Conservation (phyloP, 1,140 invertebrate genomes). For the Drosophila truncata region DNA sequence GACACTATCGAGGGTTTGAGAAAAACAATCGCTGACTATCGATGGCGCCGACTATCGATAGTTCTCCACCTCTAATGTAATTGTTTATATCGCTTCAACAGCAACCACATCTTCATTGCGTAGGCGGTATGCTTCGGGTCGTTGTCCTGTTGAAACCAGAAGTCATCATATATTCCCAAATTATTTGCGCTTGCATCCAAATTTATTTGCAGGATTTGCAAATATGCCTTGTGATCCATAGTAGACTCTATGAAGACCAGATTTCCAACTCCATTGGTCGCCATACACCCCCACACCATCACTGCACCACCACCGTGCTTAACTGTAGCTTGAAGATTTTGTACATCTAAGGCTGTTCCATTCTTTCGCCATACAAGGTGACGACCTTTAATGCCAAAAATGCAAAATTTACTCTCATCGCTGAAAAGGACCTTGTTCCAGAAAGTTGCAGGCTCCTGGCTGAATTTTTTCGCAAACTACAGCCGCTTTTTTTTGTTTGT, state of each 20-base stretch:
- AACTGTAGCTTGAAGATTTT: not conserved
- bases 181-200: not conserved
- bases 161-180: not conserved
- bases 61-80: too few relatives aligned
- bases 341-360: not conserved
- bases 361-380: slow-evolving; percentile 17
- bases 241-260: not conserved
- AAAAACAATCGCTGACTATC: too few relatives aligned
- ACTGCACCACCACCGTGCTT: not conserved
- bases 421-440: slow-evolving; percentile 7
- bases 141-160: not conserved
- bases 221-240: not conserved
- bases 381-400: slow-evolving; percentile 25
- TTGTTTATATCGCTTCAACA: not conserved
- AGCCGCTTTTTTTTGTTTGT: too few relatives aligned
- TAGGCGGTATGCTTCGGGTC: not conserved
- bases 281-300: not conserved
- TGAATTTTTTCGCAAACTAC: too few relatives aligned
- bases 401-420: slow-evolving; percentile 26
- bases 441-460: too few relatives aligned
- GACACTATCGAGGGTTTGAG: too few relatives aligned
- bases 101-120: not conserved
- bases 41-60: too few relatives aligned
- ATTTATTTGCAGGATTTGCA: not conserved
- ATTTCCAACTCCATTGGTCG: not conserved